Evolutionary conservation across 1,140 invertebrate species (phyloP).

Genomic region (Oncopeltus fasciatus): DNA sequence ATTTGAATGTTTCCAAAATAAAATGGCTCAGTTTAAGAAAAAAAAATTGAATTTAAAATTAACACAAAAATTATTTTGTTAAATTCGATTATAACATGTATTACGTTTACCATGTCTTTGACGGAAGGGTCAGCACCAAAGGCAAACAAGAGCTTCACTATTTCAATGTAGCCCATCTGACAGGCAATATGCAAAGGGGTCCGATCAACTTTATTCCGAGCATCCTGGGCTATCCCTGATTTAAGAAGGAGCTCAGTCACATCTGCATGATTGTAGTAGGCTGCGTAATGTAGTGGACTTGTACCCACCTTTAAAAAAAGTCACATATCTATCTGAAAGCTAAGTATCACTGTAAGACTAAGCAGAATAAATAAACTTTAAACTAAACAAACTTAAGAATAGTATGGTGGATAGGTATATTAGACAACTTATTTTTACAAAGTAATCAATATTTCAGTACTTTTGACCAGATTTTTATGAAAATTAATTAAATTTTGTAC

Average conservation of each 20-base stretch:
- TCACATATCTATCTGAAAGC: background rate
- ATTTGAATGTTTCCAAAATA: no score
- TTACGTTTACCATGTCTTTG: slow-evolving; percentile 60
- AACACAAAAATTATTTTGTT: no score
- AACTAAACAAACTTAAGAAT: background rate
- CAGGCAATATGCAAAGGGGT: slow-evolving; percentile 79
- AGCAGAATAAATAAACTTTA: background rate
- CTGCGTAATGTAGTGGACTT: slow-evolving; percentile 74
- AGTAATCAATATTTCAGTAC: no score
- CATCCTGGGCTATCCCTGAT: slow-evolving; percentile 70
- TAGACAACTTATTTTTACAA: no score
- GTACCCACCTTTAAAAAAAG: slow-evolving; percentile 66
- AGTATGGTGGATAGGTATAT: no score
- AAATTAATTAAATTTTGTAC: no score
- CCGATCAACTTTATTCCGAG: slow-evolving; percentile 80
- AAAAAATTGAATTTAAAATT: no score
- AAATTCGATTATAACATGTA: no score
- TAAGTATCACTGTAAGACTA: background rate
- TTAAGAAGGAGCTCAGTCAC: slow-evolving; percentile 68
- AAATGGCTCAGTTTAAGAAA: no score
- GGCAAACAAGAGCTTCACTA: slow-evolving; percentile 61
- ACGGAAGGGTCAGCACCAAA: slow-evolving; percentile 62
- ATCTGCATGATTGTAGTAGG: slow-evolving; percentile 64
- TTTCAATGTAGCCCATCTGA: slow-evolving; percentile 65
- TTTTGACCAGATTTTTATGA: no score